Evolutionary conservation across 2,888 invertebrate species (phyloP).

Genomic region (Harmothoe impar): DNA sequence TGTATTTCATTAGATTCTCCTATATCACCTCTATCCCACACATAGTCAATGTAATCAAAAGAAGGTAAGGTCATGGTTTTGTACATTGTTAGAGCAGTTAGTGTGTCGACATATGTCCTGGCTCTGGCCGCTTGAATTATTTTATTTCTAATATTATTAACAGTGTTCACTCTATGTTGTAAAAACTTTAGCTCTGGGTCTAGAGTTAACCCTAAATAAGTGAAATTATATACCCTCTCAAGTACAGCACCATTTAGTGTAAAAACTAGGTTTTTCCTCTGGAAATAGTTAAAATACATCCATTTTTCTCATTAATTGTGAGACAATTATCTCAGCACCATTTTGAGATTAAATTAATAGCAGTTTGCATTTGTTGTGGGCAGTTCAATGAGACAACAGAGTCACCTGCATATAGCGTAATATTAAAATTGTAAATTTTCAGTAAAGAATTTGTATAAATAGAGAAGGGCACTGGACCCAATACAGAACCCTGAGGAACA

Average conservation of each 20-base stretch:
- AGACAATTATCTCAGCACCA: neutral
- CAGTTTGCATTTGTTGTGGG: neutral
- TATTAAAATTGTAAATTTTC: neutral
- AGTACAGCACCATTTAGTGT: neutral
- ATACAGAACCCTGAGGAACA: neutral
- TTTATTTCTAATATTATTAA: too few species aligned
- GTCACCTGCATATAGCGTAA: neutral
- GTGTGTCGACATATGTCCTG: too few species aligned
- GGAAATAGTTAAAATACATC: neutral
- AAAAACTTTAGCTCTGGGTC: neutral
- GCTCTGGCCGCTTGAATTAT: neutral
- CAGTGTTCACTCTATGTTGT: too few species aligned
- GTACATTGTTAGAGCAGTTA: too few species aligned
- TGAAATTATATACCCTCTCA: neutral
- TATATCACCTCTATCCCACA: too few species aligned
- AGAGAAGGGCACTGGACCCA: neutral
- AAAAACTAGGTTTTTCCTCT: neutral
- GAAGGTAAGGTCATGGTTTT: neutral
- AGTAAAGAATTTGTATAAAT: neutral
- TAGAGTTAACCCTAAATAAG: neutral
- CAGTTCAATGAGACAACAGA: neutral
- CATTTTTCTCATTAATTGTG: neutral
- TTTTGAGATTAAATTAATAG: neutral
- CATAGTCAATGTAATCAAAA: too few species aligned
- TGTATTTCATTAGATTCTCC: neutral